Conservation (phyloP, 2,888 invertebrate genomes). For the Hemaris fuciformis region DNA sequence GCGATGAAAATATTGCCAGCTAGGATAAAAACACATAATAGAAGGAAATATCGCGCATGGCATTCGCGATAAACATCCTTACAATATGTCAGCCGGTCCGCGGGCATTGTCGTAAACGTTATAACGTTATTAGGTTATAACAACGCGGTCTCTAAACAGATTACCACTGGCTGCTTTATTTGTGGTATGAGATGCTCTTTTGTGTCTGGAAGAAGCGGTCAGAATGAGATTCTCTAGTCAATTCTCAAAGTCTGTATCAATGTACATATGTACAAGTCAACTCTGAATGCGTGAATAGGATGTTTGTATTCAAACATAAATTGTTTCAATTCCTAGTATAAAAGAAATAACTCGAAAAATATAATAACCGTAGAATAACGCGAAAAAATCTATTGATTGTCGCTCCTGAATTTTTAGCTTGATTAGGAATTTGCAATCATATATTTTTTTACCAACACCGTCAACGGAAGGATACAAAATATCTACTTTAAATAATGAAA, state of each 20-base stretch:
- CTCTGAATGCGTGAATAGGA: too few relatives aligned
- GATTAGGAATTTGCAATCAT: background rate
- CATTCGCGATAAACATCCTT: slow-evolving; percentile 39
- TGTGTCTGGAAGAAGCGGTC: too few relatives aligned
- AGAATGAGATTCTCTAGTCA: too few relatives aligned
- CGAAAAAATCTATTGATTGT: background rate
- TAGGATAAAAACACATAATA: slow-evolving; percentile 41
- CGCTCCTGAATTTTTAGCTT: background rate
- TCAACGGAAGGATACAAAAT: too few relatives aligned
- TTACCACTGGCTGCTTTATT: slow-evolving; percentile 35
- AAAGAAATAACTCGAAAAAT: background rate
- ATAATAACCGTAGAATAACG: background rate
- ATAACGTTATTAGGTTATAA: slow-evolving; percentile 43
- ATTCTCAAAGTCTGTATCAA: too few relatives aligned
- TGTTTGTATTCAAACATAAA: slow-evolving; percentile 17
- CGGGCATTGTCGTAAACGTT: slow-evolving; percentile 38
- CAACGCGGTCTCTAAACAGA: slow-evolving; percentile 44
- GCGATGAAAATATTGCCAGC: slow-evolving; percentile 50
- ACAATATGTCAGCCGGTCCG: slow-evolving; percentile 47
- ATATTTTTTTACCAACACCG: background rate
- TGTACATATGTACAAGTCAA: too few relatives aligned
- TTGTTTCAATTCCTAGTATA: background rate
- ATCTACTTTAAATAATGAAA: too few relatives aligned
- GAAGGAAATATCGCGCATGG: slow-evolving; percentile 45
- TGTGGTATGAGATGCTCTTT: background rate